Percentiles rank a stretch among this genome's conserved stretches.
phyloP scores from a whole-genome alignment of 2,113 vertebrate species.

The Tinamus guttatus region DNA sequence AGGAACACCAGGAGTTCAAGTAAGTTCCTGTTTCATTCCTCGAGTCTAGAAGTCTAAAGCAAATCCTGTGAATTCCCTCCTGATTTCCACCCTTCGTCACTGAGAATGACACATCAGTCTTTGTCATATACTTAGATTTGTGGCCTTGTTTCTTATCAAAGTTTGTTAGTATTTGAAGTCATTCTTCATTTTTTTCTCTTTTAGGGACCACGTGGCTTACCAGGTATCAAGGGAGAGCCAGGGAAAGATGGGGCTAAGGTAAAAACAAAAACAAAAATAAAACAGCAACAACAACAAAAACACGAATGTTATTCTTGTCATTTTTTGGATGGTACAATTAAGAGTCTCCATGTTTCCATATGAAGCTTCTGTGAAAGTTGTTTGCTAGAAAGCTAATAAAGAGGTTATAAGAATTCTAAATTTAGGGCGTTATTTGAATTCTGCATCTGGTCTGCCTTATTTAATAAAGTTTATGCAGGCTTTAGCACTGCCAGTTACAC shows the following conservation, averaged over 20 bases:
- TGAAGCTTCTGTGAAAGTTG: not conserved
- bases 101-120: not conserved
- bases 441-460: not conserved
- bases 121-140: not conserved
- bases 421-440: not conserved
- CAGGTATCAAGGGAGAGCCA: slow-evolving; percentile 89
- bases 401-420: not conserved
- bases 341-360: not conserved
- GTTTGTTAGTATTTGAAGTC: not conserved
- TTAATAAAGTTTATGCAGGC: not conserved
- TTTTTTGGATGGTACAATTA: not conserved
- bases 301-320: not conserved
- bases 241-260: slow-evolving; percentile 88
- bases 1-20: slow-evolving; percentile 87
- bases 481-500: not conserved
- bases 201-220: slow-evolving; percentile 86
- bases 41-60: not conserved
- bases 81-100: not conserved
- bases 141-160: not conserved
- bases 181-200: slow-evolving; percentile 29
- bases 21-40: slow-evolving; percentile 55
- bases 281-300: not conserved
- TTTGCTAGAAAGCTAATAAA: not conserved
- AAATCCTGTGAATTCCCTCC: not conserved
- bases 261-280: slow-evolving; percentile 37